Evolutionary conservation across 2,888 invertebrate genomes (phyloP).

Genomic region (Ormia ochracea): DNA sequence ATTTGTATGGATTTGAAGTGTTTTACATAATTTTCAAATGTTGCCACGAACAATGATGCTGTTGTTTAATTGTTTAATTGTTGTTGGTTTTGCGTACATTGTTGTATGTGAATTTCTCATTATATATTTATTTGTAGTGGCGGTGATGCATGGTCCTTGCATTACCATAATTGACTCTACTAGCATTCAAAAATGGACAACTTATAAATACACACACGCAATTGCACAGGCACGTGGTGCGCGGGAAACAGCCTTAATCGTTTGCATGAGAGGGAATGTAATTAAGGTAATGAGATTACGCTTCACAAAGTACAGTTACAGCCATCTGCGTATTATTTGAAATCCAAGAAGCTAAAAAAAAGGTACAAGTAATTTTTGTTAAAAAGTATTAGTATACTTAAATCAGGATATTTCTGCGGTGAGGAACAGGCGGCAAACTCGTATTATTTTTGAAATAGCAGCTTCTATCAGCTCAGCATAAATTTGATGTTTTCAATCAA

Average conservation of each 20-base stretch:
- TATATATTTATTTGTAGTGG: constrained; percentile 39
- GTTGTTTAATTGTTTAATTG: constrained; percentile 1
- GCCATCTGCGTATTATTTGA: too few relatives aligned
- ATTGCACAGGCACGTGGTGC: too few relatives aligned
- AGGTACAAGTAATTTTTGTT: too few relatives aligned
- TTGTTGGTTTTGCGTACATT: neutral
- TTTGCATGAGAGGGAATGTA: neutral
- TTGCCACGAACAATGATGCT: constrained; percentile 7
- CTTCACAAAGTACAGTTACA: neutral
- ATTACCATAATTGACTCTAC: constrained; percentile 50
- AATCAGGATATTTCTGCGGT: too few relatives aligned
- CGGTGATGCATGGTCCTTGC: constrained; percentile 46
- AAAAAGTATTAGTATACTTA: too few relatives aligned
- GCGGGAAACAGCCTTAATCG: neutral
- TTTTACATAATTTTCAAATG: constrained; percentile 44
- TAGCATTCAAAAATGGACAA: neutral
- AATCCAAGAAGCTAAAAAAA: too few relatives aligned
- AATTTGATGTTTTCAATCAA: too few relatives aligned
- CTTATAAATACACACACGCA: neutral
- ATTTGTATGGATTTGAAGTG: constrained; percentile 4
- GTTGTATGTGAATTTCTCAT: constrained; percentile 4
- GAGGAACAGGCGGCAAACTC: too few relatives aligned
- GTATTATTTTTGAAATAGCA: too few relatives aligned
- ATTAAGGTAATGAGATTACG: neutral
- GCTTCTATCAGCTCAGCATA: too few relatives aligned